These are phyloP conservation scores for Polymixis flavicincta DNA, from an alignment of 2,888 invertebrate genomes.

Conservation along the genomic window DNA sequence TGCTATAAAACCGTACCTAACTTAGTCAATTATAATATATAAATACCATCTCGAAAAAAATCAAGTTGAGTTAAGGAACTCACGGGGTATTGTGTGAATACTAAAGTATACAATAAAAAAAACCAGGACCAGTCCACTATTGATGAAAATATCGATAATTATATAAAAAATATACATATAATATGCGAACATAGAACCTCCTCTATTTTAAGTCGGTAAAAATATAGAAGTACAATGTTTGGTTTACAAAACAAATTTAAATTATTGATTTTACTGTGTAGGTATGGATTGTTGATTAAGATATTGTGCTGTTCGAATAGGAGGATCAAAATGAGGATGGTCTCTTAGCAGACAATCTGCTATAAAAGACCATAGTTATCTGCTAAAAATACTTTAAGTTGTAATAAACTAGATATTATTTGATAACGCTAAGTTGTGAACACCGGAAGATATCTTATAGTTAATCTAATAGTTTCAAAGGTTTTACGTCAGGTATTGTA, in stretches of 20 bases:
- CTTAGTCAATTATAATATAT: background rate
- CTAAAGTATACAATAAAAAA: background rate
- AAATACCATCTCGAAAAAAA: slow-evolving; percentile 43
- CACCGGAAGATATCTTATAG: slow-evolving; percentile 50
- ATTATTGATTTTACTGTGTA: background rate
- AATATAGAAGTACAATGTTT: background rate
- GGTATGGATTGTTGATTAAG: background rate
- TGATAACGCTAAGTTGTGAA: slow-evolving; percentile 8
- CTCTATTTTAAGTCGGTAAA: background rate
- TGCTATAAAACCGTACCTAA: background rate
- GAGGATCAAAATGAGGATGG: slow-evolving; percentile 65
- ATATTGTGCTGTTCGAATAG: slow-evolving; percentile 28
- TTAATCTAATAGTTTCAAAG: slow-evolving; percentile 27
- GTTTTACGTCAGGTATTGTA: slow-evolving; percentile 23
- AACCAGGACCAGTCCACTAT: background rate
- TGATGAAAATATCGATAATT: background rate
- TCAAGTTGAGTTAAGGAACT: background rate
- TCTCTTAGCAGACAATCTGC: slow-evolving; percentile 51
- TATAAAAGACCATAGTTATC: slow-evolving; percentile 36
- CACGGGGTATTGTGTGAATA: slow-evolving; percentile 2
- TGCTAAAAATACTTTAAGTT: slow-evolving; percentile 7
- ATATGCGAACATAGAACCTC: background rate
- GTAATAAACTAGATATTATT: background rate
- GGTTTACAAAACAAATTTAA: slow-evolving; percentile 9
- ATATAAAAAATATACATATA: background rate